Evolutionary conservation across 2,797 vertebrate species (phyloP).

Genomic region (Diplodus puntazzo): DNA sequence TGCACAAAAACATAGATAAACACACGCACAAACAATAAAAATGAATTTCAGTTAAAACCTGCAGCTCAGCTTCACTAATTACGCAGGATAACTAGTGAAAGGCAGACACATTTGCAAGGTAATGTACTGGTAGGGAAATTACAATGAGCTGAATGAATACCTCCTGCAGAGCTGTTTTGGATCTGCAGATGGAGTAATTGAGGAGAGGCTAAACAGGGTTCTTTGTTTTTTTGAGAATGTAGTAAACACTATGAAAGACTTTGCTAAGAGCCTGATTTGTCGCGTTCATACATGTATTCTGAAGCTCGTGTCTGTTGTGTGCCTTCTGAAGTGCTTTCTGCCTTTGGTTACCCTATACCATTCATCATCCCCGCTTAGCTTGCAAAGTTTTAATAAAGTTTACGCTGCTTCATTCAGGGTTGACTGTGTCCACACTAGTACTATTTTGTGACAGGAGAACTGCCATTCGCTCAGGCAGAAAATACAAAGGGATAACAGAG

Average conservation of each 20-base stretch:
- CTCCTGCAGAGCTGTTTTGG: conserved; percentile 34
- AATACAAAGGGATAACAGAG: not conserved
- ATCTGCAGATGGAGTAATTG: conserved; percentile 22
- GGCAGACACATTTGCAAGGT: conserved; percentile 25
- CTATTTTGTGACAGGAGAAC: not conserved
- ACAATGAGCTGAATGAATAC: conserved; percentile 28
- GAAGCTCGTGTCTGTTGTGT: conserved; percentile 10
- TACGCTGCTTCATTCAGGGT: not conserved
- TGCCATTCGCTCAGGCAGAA: not conserved
- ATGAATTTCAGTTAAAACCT: conserved; percentile 17
- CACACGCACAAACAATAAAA: not conserved
- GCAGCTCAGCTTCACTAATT: conserved; percentile 17
- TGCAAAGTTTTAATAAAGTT: conserved; percentile 25
- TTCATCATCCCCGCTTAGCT: not conserved
- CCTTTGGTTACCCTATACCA: not conserved
- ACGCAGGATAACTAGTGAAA: conserved; percentile 2
- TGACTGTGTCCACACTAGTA: not conserved
- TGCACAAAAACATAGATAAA: not conserved
- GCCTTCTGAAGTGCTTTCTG: not conserved
- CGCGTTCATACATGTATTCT: conserved; percentile 30
- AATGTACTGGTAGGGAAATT: conserved; percentile 22
- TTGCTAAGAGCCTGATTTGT: conserved; percentile 21
- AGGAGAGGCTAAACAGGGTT: conserved; percentile 10
- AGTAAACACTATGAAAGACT: conserved; percentile 28
- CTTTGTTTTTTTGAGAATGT: conserved; percentile 23